phyloP scores from a whole-genome alignment of 2,888 invertebrate genomes.

The Bimastos eiseni region DNA sequence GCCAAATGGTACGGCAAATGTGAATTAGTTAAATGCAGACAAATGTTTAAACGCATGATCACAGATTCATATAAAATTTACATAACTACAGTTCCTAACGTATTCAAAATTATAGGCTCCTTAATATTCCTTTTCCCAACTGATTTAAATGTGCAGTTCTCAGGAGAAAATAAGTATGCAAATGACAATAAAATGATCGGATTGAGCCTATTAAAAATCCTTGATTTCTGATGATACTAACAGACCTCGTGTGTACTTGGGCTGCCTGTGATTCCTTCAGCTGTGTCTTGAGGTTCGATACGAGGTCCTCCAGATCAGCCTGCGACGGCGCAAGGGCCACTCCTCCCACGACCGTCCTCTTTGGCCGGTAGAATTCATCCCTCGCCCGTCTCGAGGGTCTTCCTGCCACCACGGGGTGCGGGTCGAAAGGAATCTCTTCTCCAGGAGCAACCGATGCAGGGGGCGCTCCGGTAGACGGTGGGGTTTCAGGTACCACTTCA shows the following conservation, averaged over 20 bases:
- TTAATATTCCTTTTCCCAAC: too few species aligned
- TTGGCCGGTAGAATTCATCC: constrained; percentile 16
- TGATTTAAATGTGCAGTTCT: too few species aligned
- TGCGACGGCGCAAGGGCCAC: not conserved
- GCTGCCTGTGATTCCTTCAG: constrained; percentile 8
- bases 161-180: too few species aligned
- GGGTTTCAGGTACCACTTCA: not conserved
- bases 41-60: too few species aligned
- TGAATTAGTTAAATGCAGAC: too few species aligned
- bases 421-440: not conserved
- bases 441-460: not conserved
- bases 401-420: not conserved
- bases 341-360: not conserved
- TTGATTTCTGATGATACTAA: too few species aligned
- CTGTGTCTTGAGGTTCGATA: constrained; percentile 17
- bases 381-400: not conserved
- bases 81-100: too few species aligned
- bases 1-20: too few species aligned
- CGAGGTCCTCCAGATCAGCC: not conserved
- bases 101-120: too few species aligned
- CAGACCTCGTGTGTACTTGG: constrained; percentile 8
- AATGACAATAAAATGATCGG: too few species aligned
- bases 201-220: too few species aligned
- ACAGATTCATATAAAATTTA: too few species aligned
- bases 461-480: not conserved